Base-by-base conservation (phyloP, 1,140 invertebrate genomes). In the Nephila pilipes region DNA sequence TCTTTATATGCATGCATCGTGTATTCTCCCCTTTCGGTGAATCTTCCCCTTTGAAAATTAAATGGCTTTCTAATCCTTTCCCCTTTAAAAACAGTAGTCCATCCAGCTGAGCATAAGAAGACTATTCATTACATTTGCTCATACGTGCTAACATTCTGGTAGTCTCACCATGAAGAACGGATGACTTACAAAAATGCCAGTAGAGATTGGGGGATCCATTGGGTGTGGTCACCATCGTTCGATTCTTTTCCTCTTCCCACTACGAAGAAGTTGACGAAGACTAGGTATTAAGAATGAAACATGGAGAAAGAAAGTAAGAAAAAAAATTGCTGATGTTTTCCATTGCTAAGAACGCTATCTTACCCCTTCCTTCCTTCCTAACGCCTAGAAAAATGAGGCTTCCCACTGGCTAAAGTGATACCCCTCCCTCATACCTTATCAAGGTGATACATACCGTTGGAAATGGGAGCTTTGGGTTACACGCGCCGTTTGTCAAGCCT, bases 311-410 rank as follows among this genome's bases (percentile, higher is more conserved):
- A 46, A 46, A 46, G 46, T 10, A 10, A 46, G 46, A 79, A 25
- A 87, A 87, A 81, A 90, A 90, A 90, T 60, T 90, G 55, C 88
- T 81, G 88, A 90, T 90, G 81, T 81, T 90, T 90, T 90, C 88
- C 88, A 75, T 90, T 81, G 88, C 88, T 90, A 81, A 90, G 88
- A 90, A 81, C 88, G 88, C 88, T 75, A 89, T 89, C 87, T 89
- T 89, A 89, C 87, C 54, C 87, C 87, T 57, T 65, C 87, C 81
- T 90, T 90, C 55, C 75, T 54, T 90, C 80, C 75, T 57, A 90
- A 90, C 88, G 88, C 88, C 88, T 90, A 90, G 88, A 90, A 90
- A 90, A 90, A 90, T 90, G 88, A 90, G 60, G 88, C 88, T 57
- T 55, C 88, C 75, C 75, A 90, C 81, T 90, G 88, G 88, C 88